A percentile compares a stretch with the other conserved stretches of the same genome.
Evolutionary conservation across 2,113 vertebrate genomes (phyloP).

Genomic region (Labrus mixtus): DNA sequence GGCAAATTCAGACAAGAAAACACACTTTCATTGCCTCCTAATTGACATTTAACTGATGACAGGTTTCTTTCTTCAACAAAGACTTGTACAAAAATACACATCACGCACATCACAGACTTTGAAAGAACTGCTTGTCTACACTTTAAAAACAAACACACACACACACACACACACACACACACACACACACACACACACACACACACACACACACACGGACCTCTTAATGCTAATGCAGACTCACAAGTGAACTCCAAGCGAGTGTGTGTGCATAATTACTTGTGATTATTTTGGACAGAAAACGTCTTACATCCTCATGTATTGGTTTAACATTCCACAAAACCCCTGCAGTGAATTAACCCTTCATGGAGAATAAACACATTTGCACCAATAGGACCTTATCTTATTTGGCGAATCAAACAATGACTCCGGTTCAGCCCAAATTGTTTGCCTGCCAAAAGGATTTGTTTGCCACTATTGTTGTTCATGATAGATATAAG

Average conservation of each 20-base stretch:
- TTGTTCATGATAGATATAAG: too few species aligned
- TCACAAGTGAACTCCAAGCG: conserved; percentile 20
- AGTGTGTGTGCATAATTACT: conserved; percentile 34
- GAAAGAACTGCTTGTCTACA: conserved; percentile 59
- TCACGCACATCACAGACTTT: conserved; percentile 45
- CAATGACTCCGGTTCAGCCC: too few species aligned
- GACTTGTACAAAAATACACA: conserved; percentile 64
- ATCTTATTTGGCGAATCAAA: not conserved
- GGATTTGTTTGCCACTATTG: too few species aligned
- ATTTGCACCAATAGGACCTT: not conserved
- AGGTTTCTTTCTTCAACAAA: conserved; percentile 62
- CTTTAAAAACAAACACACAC: conserved; percentile 55
- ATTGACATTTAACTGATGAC: conserved; percentile 76
- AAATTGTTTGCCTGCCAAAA: too few species aligned
- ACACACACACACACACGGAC: conserved; percentile 1
- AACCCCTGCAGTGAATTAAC: conserved; percentile 33
- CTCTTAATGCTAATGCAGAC: conserved; percentile 40
- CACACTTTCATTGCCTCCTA: conserved; percentile 60
- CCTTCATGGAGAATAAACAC: conserved; percentile 43
- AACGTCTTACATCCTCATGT: conserved; percentile 55
- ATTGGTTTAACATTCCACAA: conserved; percentile 18
- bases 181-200: too few species aligned
- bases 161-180: too few species aligned
- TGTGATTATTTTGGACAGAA: conserved; percentile 52
- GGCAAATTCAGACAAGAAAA: conserved; percentile 31